Evolutionary conservation across 92 coral and sea anemone species (phyloP), one percentile per base, ranked within the genome.

Genomic region (Hydrozoanthus gracilis): DNA sequence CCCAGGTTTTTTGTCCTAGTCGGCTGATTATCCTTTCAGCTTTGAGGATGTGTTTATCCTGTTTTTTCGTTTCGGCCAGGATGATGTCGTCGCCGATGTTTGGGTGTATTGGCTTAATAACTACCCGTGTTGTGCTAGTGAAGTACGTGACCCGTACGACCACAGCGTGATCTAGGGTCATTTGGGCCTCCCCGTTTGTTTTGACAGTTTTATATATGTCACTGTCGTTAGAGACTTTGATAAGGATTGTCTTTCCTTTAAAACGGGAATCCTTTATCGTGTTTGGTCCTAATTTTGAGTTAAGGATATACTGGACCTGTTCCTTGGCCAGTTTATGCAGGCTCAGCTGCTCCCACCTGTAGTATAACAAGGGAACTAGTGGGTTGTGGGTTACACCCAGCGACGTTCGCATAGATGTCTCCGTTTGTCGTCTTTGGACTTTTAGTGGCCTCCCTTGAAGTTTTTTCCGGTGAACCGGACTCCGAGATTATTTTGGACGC

Each of bases 281-380:
- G 69, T 62, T 62, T 15, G 69, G 69, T 18, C 69, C 69, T 62
- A 62, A 62, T 62, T 62, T 62, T 9, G n/a, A 15, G n/a, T 62
- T 62, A 9, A 62, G 69, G 69, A 62, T 62, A 18, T 62, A 62
- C n/a, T 62, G 69, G 69, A 18, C 69, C 69, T 62, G 69, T 18
- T 62, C 69, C n/a, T 62, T 62, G 9, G 69, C 9, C 69, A 62
- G 69, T 62, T 62, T 62, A 62, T 62, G 69, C 69, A 62, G 69
- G 69, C 69, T 62, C 9, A 62, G 69, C 69, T 62, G 69, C 69
- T 62, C 69, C 69, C 69, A 62, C 69, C n/a, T 62, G 69, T 18
- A 62, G 69, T 9, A 62, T 62, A 9, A 62, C 69, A 62, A 62
- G 69, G 9, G 69, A 18, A 18, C n/a, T 62, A 62, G 6, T 62